Conservation (phyloP, 2,797 vertebrate species). For the Synaphobranchus kaupii region DNA sequence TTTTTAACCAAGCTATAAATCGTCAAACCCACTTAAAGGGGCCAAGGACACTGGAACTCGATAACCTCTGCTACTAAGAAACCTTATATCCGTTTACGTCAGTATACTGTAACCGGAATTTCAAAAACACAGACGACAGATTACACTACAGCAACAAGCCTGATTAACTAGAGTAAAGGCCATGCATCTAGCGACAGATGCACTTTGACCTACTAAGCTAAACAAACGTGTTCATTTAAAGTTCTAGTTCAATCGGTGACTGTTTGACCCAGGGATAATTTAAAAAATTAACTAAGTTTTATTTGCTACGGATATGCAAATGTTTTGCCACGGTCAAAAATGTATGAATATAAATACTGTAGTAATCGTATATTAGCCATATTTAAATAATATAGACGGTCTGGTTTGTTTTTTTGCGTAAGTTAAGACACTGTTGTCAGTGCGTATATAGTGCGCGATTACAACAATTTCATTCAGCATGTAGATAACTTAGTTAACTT, state of each 20-base stretch:
- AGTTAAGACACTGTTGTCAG: neutral
- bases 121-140: slow-evolving; percentile 18
- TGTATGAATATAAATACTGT: neutral
- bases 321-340: neutral
- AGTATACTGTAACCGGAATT: neutral
- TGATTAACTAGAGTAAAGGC: slow-evolving; percentile 45
- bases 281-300: too few species aligned
- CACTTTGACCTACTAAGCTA: slow-evolving; percentile 47
- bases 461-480: neutral
- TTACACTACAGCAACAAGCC: slow-evolving; percentile 34
- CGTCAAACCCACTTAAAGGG: neutral
- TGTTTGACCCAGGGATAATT: neutral
- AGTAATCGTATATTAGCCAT: neutral
- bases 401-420: neutral
- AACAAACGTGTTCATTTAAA: neutral
- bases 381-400: neutral
- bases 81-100: neutral
- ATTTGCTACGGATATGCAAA: neutral
- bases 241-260: neutral
- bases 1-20: neutral
- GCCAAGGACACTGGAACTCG: slow-evolving; percentile 3
- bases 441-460: neutral
- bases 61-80: neutral
- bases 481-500: neutral
- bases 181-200: slow-evolving; percentile 27